Conservation (phyloP, 2,888 invertebrate species). For the Ophion ellenae region DNA sequence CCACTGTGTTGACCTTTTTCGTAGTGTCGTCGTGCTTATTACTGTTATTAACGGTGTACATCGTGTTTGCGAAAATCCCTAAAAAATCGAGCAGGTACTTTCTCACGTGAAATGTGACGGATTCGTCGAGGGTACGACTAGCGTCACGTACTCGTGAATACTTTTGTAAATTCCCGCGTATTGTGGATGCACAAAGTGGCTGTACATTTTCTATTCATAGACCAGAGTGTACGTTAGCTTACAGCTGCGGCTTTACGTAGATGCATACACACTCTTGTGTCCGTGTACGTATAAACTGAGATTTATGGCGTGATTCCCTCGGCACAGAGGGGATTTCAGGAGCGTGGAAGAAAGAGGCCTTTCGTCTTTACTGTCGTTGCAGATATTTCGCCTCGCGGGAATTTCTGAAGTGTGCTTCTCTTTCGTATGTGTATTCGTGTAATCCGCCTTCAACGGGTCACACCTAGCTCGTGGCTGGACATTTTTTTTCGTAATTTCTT, state of each 20-base stretch:
- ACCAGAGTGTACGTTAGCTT: conserved; percentile 46
- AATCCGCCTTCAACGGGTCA: no score
- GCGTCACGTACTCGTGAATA: not conserved
- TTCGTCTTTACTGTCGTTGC: not conserved
- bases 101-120: not conserved
- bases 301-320: not conserved
- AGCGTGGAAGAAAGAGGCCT: not conserved
- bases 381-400: no score
- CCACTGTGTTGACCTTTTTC: no score
- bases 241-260: conserved; percentile 48
- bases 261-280: not conserved
- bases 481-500: no score
- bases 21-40: no score
- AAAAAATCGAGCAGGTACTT: not conserved
- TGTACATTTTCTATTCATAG: conserved; percentile 42
- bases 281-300: not conserved
- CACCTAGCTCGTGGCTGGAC: no score
- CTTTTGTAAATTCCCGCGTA: conserved; percentile 16
- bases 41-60: no score
- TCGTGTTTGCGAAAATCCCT: not conserved
- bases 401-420: no score
- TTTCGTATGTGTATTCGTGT: no score
- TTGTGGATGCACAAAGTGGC: conserved; percentile 10
- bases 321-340: not conserved
- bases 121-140: no score